Base-by-base conservation (phyloP, 2,113 vertebrate genomes). In the Archocentrus centrarchus region DNA sequence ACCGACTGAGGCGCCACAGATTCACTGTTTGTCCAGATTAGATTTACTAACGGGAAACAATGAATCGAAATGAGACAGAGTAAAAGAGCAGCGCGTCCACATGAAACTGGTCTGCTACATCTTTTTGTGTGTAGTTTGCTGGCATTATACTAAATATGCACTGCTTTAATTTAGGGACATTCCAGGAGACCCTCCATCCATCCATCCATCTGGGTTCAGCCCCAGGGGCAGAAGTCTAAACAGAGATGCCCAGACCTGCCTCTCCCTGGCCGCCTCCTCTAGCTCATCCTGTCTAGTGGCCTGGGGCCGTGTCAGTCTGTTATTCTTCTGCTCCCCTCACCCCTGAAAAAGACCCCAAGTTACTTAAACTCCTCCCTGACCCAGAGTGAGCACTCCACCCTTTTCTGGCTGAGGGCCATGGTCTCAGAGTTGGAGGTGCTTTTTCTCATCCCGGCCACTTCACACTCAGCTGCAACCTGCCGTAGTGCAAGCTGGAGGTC, bases 301-400 rank as follows among this genome's bases (percentile, higher is more conserved):
- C 32, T 1, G 32, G 5, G 32, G 32, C 32, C 32, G 32, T 7
- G 6, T 35, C 35, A 35, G 32, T 35, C 32, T 15, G 18, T 63
- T 32, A n/a, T 24, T 41, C 2, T 66, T 11, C 2, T 0, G 37
- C 20, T 66, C 62, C 39, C 13, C 35, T 63, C 20, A 6, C 39
- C 35, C 13, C 41, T 44, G 11, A 44, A 44, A 2, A 44, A 44
- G 41, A 44, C 41, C 13, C 41, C 41, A 35, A 7, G 35, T 35
- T 7, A 7, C 35, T 35, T 35, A 35, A 35, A 35, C 35, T 35
- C 35, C 35, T 35, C 35, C 35, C 35, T 7, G 35, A 35, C 6
- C 1, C 35, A 7, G 35, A 30, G 30, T 30, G 30, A 35, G 35
- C 6, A 35, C 35, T 35, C 35, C 35, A 35, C 35, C 35, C 35